phyloP scores from a whole-genome alignment of 2,113 vertebrate genomes.

The Epinephelus moara region DNA sequence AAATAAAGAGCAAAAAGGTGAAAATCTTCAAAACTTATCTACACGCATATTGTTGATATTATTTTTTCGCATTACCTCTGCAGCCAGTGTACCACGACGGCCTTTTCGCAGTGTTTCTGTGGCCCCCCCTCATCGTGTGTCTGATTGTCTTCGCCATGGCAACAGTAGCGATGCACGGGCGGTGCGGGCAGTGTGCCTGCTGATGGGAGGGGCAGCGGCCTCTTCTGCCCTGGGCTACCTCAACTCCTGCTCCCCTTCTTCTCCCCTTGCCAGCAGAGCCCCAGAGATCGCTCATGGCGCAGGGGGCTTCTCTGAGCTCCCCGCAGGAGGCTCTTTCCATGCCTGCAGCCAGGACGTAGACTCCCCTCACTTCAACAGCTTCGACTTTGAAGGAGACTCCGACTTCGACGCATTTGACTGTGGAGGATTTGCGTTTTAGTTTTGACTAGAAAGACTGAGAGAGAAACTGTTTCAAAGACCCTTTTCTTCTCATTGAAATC shows the following conservation, averaged over 20 bases:
- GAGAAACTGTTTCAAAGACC: conserved; percentile 3
- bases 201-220: conserved; percentile 88
- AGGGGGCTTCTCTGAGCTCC: conserved; percentile 80
- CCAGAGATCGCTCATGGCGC: conserved; percentile 65
- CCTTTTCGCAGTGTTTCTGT: conserved; percentile 62
- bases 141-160: conserved; percentile 87
- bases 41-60: neutral
- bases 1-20: too few species aligned
- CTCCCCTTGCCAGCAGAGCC: conserved; percentile 61
- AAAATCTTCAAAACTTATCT: too few species aligned
- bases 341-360: conserved; percentile 82
- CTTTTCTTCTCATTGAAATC: conserved; percentile 10
- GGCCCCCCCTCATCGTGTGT: conserved; percentile 73
- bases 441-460: neutral
- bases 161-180: conserved; percentile 86
- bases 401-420: conserved; percentile 89
- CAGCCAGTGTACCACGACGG: conserved; percentile 53
- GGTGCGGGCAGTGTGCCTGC: conserved; percentile 85
- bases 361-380: conserved; percentile 84
- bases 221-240: conserved; percentile 87
- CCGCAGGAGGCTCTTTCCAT: conserved; percentile 78
- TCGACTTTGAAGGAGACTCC: conserved; percentile 87
- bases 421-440: conserved; percentile 87
- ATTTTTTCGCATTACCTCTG: neutral
- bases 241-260: conserved; percentile 79